Base-by-base conservation (phyloP, 2,888 invertebrate genomes). In the Apantesis nais region DNA sequence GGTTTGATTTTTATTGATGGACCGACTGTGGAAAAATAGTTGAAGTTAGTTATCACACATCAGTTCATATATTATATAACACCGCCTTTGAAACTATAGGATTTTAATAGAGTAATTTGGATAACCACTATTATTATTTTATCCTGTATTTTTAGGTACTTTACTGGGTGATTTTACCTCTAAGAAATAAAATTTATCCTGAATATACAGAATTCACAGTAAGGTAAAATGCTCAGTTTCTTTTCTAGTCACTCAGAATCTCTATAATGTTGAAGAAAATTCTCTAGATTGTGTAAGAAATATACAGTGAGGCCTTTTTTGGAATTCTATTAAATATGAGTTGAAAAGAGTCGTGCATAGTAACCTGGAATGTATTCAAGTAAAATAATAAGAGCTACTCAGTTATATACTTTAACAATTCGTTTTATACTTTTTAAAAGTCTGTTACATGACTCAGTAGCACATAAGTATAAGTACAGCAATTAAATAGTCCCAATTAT, bases 1-100 rank as follows among this genome's bases (percentile, higher is more conserved):
- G 98, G 98, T 74, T 96, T 96, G 62, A 96, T 95, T 77, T 96
- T 96, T 87, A 98, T 98, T 69, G 96, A 95, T 22, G 98, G 98
- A 67, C 98, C 98, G 93, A 98, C 98, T 98, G 93, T 39, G 55
- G 41, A 29, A 39, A 8, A 48, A 65, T 29, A 11, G 22, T 52
- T 41, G 29, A 58, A 29, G 7, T 25, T 58, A 58, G 25, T 12
- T 25, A 16, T 55, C 25, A 55, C 25, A 55, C 29, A 29, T 29
- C 25, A 12, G 11, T 5, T 25, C 25, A 34, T 34, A 34, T 5
- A 34, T 14, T 25, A 55, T 4, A n/a, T 25, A 4, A 3, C 12
- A 52, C 52, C 22, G n/a, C 9, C 22, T 9, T n/a, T 11, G n/a
- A 55, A 1, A 9, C 9, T 22, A 48, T 22, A 48, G 48, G 11